These are phyloP conservation scores for Lepidocolaptes lacrymiger DNA, from an alignment of 2,797 vertebrate species.

Conservation along the genomic window DNA sequence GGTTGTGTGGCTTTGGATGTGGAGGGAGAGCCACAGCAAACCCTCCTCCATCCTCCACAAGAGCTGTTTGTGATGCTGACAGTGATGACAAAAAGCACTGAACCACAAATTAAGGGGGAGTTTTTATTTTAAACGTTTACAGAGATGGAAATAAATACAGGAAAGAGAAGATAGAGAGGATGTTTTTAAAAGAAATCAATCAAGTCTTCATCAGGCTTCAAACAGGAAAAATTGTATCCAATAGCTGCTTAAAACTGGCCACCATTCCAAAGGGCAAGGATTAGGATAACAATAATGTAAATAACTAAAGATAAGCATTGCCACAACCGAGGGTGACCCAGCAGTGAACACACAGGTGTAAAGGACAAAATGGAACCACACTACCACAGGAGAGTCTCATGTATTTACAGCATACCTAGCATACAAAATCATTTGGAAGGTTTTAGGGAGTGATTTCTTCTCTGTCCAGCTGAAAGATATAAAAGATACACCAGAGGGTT, in stretches of 20 bases:
- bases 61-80: not conserved
- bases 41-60: not conserved
- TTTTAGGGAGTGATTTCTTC: not conserved
- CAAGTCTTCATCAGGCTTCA: slow-evolving; percentile 29
- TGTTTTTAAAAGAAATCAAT: slow-evolving; percentile 14
- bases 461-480: slow-evolving; percentile 44
- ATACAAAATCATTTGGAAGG: slow-evolving; percentile 61
- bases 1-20: not conserved
- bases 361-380: slow-evolving; percentile 49
- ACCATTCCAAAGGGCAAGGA: not conserved
- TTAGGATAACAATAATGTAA: not conserved
- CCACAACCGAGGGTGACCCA: slow-evolving; percentile 39
- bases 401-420: slow-evolving; percentile 40
- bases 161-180: not conserved
- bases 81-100: not conserved
- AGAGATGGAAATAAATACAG: slow-evolving; percentile 62
- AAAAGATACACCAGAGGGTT: slow-evolving; percentile 5
- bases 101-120: not conserved
- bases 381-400: slow-evolving; percentile 22
- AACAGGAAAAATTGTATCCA: slow-evolving; percentile 30
- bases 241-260: slow-evolving; percentile 50
- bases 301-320: not conserved
- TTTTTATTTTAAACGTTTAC: slow-evolving; percentile 62
- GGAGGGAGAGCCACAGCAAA: not conserved
- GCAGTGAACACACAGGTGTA: slow-evolving; percentile 4